phyloP scores from a whole-genome alignment of 2,888 invertebrate species.

The Cantharis rustica region DNA sequence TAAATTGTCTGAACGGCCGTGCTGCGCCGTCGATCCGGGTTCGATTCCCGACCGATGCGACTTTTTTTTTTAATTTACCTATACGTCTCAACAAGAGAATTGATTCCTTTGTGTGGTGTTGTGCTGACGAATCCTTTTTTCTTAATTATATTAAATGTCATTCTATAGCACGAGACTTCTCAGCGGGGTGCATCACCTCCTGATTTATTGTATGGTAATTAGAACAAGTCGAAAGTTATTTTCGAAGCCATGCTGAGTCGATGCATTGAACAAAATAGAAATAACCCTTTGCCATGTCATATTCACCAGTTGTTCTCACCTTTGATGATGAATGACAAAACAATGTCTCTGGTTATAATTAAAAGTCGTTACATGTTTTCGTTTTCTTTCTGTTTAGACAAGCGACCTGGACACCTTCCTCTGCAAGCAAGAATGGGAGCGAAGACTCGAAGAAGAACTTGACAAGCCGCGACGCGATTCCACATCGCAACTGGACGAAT shows the following conservation, averaged over 20 bases:
- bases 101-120: slow-evolving; percentile 23
- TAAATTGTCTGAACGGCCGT: slow-evolving; percentile 43
- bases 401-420: slow-evolving; percentile 81
- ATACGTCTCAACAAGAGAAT: neutral
- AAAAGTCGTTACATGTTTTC: slow-evolving; percentile 12
- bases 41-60: slow-evolving; percentile 61
- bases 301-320: slow-evolving; percentile 41
- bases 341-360: slow-evolving; percentile 18
- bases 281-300: slow-evolving; percentile 19
- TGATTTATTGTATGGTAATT: slow-evolving; percentile 52
- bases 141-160: slow-evolving; percentile 22
- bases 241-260: slow-evolving; percentile 36
- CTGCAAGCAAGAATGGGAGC: slow-evolving; percentile 75
- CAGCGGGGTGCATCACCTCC: slow-evolving; percentile 50
- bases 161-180: slow-evolving; percentile 42
- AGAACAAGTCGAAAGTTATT: slow-evolving; percentile 48
- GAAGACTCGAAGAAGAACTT: slow-evolving; percentile 66
- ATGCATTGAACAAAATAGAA: slow-evolving; percentile 21
- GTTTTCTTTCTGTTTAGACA: slow-evolving; percentile 61
- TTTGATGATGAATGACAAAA: slow-evolving; percentile 42
- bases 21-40: slow-evolving; percentile 62
- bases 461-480: slow-evolving; percentile 63
- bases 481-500: slow-evolving; percentile 68
- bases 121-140: slow-evolving; percentile 36
- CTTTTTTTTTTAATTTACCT: neutral